These are phyloP conservation scores for Varecia variegata DNA, from an alignment of 2,797 vertebrate genomes.

Conservation along the genomic window DNA sequence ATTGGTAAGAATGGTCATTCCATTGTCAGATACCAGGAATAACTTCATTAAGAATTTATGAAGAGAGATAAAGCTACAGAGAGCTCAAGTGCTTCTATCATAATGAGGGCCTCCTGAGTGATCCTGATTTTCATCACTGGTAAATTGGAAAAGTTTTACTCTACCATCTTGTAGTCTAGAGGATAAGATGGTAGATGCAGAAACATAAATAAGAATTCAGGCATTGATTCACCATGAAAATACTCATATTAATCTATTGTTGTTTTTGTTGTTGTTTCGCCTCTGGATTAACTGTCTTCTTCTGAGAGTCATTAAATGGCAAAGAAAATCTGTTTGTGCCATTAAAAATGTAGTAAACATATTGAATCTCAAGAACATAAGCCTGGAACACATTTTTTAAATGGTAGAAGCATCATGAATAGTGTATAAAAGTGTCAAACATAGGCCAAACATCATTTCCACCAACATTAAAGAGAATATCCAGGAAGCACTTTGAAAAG, in stretches of 20 bases:
- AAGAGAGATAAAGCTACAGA: neutral
- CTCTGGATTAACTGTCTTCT: neutral
- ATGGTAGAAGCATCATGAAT: neutral
- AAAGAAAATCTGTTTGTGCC: neutral
- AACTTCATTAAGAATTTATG: neutral
- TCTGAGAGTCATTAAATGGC: neutral
- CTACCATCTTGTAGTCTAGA: neutral
- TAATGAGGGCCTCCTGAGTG: neutral
- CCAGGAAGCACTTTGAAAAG: conserved; percentile 6
- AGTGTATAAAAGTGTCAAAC: neutral
- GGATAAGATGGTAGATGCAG: neutral
- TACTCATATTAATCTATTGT: neutral
- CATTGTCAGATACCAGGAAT: neutral
- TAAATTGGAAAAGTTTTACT: neutral
- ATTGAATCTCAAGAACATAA: neutral
- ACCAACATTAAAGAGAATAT: conserved; percentile 14
- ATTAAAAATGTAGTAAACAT: neutral
- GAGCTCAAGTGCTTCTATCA: neutral
- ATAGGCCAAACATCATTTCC: neutral
- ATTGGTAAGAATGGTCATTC: neutral
- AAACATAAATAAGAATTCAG: neutral
- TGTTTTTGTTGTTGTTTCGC: neutral
- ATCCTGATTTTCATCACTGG: neutral
- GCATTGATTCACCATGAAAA: neutral
- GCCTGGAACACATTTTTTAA: neutral